phyloP scores from a whole-genome alignment of 1,140 invertebrate genomes.

The Macrosteles quadrilineatus region DNA sequence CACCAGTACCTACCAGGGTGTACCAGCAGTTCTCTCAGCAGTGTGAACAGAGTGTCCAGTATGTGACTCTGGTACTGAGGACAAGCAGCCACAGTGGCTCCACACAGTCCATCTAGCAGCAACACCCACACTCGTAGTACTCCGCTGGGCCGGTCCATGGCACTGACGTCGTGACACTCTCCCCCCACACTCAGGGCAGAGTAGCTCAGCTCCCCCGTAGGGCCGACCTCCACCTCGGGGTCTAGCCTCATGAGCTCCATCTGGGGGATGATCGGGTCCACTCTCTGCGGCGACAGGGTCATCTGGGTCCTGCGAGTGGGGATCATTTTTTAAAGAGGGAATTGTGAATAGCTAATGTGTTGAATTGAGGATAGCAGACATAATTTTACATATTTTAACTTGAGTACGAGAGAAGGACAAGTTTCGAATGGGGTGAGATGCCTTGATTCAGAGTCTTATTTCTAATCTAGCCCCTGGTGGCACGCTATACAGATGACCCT shows the following conservation, averaged over 20 bases:
- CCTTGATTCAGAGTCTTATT: no score
- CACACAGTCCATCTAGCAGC: constrained; percentile 84
- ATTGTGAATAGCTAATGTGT: neutral
- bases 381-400: neutral
- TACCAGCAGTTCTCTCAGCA: constrained; percentile 72
- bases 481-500: no score
- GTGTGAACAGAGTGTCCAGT: constrained; percentile 82
- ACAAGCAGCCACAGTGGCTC: constrained; percentile 77
- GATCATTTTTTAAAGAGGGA: no score
- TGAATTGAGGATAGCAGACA: neutral
- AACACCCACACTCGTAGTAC: constrained; percentile 90
- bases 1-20: constrained; percentile 67
- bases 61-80: constrained; percentile 83
- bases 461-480: no score
- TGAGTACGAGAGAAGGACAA: neutral
- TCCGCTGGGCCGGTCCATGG: constrained; percentile 76
- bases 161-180: constrained; percentile 12
- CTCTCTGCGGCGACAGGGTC: constrained; percentile 72
- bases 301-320: constrained; percentile 84
- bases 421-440: neutral
- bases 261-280: constrained; percentile 82
- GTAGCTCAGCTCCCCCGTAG: constrained; percentile 34
- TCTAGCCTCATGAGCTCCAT: constrained; percentile 65
- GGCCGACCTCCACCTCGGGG: constrained; percentile 42
- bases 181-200: constrained; percentile 29